Conservation (phyloP, 2,888 invertebrate species). For the Trileptium ribeirensis region DNA sequence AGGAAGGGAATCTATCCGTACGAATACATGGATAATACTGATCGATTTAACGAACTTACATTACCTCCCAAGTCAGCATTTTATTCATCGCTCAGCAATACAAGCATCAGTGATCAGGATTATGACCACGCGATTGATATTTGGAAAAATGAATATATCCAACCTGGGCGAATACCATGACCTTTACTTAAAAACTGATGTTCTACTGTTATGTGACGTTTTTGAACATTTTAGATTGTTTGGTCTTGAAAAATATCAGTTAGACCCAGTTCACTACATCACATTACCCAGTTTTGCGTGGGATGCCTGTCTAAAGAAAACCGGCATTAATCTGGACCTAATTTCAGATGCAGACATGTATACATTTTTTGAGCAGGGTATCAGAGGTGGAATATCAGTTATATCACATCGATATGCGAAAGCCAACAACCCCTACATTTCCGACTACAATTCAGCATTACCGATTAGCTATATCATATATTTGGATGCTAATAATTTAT, state of each 20-base stretch:
- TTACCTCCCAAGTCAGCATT: not conserved
- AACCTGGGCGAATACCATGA: not conserved
- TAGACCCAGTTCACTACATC: not conserved
- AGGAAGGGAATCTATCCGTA: not conserved
- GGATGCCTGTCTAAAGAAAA: not conserved
- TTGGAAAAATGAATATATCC: not conserved
- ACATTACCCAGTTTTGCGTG: constrained; percentile 1
- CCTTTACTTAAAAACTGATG: too few species aligned
- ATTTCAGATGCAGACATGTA: not conserved
- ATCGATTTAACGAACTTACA: not conserved
- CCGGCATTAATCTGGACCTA: not conserved
- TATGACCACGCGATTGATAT: not conserved
- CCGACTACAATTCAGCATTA: not conserved
- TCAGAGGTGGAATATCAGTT: not conserved
- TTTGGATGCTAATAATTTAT: constrained; percentile 2
- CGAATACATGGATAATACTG: not conserved
- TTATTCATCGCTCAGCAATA: not conserved
- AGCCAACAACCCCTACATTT: not conserved
- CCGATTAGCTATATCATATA: not conserved
- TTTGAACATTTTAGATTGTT: too few species aligned
- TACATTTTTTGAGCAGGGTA: not conserved
- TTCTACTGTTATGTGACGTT: too few species aligned
- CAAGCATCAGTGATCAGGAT: not conserved
- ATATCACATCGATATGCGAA: not conserved
- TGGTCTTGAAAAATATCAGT: too few species aligned